phyloP scores from a whole-genome alignment of 2,797 vertebrate genomes.

The Cuculus canorus region DNA sequence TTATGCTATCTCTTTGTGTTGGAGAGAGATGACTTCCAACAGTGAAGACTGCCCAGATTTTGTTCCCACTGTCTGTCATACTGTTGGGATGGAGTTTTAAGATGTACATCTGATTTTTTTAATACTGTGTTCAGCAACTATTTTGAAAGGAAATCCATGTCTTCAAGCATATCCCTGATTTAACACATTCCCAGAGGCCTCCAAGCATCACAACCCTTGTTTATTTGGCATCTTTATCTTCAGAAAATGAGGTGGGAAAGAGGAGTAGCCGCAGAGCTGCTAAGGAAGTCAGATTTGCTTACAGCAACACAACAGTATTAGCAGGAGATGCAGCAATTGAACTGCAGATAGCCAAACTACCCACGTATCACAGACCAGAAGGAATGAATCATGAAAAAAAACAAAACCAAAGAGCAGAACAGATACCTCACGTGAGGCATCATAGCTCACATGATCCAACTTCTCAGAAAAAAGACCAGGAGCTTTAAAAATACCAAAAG shows the following conservation, averaged over 20 bases:
- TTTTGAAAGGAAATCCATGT: conserved; percentile 23
- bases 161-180: conserved; percentile 2
- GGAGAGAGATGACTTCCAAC: not conserved
- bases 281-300: conserved; percentile 12
- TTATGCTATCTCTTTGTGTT: not conserved
- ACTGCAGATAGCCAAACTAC: not conserved
- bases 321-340: not conserved
- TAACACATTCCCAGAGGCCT: not conserved
- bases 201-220: not conserved
- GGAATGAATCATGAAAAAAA: conserved; percentile 43
- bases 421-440: not conserved
- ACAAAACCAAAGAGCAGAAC: conserved; percentile 4
- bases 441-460: not conserved
- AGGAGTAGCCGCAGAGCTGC: not conserved
- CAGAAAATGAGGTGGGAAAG: not conserved
- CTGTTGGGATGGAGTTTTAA: not conserved
- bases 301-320: not conserved
- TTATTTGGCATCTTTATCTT: conserved; percentile 4
- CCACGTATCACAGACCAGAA: not conserved
- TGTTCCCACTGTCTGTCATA: not conserved
- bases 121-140: not conserved
- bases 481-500: conserved; percentile 41
- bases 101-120: not conserved
- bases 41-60: not conserved
- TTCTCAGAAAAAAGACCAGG: not conserved